Evolutionary conservation across 1,140 invertebrate species (phyloP).

Genomic region (Coelopa frigida): DNA sequence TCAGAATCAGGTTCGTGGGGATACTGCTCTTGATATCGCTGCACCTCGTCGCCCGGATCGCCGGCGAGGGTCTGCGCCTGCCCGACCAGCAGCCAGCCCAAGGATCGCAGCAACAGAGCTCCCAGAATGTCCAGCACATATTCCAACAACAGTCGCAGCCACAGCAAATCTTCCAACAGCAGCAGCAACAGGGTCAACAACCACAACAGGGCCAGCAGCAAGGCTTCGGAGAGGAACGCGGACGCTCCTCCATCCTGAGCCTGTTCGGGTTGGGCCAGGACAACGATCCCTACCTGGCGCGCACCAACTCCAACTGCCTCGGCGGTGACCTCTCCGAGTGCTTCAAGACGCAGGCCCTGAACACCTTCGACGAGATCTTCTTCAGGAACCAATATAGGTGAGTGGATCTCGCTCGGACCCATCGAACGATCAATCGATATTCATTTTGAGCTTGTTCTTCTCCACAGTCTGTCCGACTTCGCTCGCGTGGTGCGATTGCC

Average conservation of each 20-base stretch:
- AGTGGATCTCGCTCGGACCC: slow-evolving; percentile 12
- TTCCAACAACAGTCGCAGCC: slow-evolving; percentile 31
- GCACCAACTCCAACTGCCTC: slow-evolving; percentile 61
- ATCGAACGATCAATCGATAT: neutral
- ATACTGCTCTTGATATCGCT: no score
- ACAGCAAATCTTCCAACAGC: slow-evolving; percentile 25
- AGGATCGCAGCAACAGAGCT: slow-evolving; percentile 12
- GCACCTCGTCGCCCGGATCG: slow-evolving; percentile 34
- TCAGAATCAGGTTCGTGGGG: no score
- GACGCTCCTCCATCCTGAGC: slow-evolving; percentile 53
- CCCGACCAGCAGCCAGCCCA: slow-evolving; percentile 50
- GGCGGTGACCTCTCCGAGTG: slow-evolving; percentile 70
- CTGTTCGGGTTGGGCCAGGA: slow-evolving; percentile 65
- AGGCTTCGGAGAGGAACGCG: slow-evolving; percentile 29
- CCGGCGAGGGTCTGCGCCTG: slow-evolving; percentile 50
- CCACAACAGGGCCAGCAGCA: slow-evolving; percentile 21
- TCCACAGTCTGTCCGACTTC: slow-evolving; percentile 56
- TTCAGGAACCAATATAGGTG: slow-evolving; percentile 53
- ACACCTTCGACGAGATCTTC: slow-evolving; percentile 69
- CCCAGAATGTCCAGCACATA: slow-evolving; percentile 30
- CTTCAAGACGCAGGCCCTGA: slow-evolving; percentile 67
- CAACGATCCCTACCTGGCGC: slow-evolving; percentile 66
- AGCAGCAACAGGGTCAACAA: slow-evolving; percentile 10
- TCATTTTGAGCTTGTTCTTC: slow-evolving; percentile 11
- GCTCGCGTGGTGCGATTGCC: slow-evolving; percentile 60